Evolutionary conservation across 2,888 invertebrate species (phyloP).

Genomic region (Pammene fasciana): DNA sequence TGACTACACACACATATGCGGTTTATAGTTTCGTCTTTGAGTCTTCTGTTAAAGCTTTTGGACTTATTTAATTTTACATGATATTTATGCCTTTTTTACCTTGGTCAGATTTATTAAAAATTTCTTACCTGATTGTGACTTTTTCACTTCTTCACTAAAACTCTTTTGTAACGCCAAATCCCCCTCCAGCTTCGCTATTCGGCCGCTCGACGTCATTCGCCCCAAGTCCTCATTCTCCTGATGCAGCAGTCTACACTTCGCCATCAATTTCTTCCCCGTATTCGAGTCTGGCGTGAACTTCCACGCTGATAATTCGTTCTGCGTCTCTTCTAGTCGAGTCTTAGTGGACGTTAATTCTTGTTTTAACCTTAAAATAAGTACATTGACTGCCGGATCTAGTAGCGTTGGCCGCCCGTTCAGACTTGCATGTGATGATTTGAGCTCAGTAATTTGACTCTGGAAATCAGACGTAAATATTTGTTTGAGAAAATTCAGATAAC

Average conservation of each 20-base stretch:
- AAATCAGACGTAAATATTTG: constrained; percentile 45
- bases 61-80: no score
- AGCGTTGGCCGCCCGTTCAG: constrained; percentile 88
- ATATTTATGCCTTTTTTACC: background rate
- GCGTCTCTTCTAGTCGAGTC: constrained; percentile 96
- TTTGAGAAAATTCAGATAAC: background rate
- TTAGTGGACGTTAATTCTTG: constrained; percentile 95
- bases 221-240: constrained; percentile 99
- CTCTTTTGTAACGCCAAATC: constrained; percentile 97
- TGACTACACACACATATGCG: no score
- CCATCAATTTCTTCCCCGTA: constrained; percentile 98
- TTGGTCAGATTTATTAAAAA: constrained; percentile 45
- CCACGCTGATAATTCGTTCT: constrained; percentile 99
- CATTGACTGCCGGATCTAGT: constrained; percentile 97
- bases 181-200: constrained; percentile 97
- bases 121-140: constrained; percentile 93
- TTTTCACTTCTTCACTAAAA: constrained; percentile 97
- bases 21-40: no score
- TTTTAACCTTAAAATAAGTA: constrained; percentile 94
- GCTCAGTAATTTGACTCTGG: constrained; percentile 96
- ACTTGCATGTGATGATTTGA: constrained; percentile 94
- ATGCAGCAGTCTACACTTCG: constrained; percentile 96
- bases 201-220: constrained; percentile 96
- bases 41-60: no score
- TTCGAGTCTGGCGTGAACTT: constrained; percentile 99